Conservation (phyloP, 2,113 vertebrate species). For the Oreochromis niloticus region DNA sequence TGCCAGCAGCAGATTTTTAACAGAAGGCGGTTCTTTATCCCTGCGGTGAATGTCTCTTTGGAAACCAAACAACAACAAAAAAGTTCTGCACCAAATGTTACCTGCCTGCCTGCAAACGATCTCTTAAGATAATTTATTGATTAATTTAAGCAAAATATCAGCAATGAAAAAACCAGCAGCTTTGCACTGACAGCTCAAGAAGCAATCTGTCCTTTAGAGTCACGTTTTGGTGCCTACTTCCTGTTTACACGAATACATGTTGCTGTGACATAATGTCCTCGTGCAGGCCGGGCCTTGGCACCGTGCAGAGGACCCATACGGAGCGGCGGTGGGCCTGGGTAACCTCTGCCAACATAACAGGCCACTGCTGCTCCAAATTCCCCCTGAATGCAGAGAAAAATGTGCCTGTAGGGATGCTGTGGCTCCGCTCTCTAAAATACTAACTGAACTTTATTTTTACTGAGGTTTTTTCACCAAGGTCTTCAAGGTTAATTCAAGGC, state of each 20-base stretch:
- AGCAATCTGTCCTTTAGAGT: not conserved
- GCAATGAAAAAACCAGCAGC: not conserved
- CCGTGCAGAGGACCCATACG: not conserved
- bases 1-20: not conserved
- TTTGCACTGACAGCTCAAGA: not conserved
- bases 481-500: not conserved
- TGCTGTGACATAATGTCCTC: not conserved
- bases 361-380: not conserved
- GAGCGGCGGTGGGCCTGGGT: not conserved
- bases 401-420: fast-evolving
- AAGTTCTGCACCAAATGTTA: not conserved
- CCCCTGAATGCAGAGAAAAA: not conserved
- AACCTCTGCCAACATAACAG: not conserved
- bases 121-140: not conserved
- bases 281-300: not conserved
- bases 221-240: not conserved
- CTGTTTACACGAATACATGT: not conserved
- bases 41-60: not conserved
- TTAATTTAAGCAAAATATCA: not conserved
- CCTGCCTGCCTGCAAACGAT: not conserved
- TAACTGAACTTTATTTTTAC: not conserved
- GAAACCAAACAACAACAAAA: not conserved
- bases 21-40: not conserved
- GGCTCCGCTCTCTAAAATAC: not conserved
- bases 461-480: not conserved